Percentiles rank a stretch among this genome's conserved stretches.
Conservation (phyloP, 2,888 invertebrate species). For the Margaritifera margaritifera region DNA sequence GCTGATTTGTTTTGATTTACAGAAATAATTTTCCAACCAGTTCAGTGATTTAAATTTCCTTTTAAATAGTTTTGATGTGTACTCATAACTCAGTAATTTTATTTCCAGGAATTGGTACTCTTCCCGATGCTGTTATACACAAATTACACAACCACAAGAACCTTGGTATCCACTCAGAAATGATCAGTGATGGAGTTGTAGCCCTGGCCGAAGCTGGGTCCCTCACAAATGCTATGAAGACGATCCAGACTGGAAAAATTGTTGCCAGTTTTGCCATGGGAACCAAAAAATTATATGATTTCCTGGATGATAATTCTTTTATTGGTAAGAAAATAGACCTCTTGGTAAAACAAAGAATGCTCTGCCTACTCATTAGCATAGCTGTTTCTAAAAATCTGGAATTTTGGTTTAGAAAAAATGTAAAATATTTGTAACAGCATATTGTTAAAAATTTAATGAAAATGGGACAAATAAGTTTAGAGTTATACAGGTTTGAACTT, state of each 20-base stretch:
- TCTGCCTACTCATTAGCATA: too few species aligned
- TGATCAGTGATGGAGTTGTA: constrained; percentile 96
- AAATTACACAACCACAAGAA: constrained; percentile 89
- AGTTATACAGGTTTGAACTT: too few species aligned
- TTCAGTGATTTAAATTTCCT: neutral
- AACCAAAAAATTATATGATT: constrained; percentile 88
- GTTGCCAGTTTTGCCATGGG: constrained; percentile 95
- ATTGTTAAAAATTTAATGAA: too few species aligned
- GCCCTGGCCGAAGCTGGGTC: constrained; percentile 89
- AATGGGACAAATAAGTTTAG: too few species aligned
- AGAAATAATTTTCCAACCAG: neutral
- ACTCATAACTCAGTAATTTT: neutral
- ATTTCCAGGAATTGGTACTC: constrained; percentile 88
- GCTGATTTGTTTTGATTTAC: neutral
- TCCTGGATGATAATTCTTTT: constrained; percentile 94
- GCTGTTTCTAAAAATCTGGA: too few species aligned
- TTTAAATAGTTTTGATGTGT: neutral
- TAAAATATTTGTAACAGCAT: too few species aligned
- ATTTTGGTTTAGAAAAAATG: too few species aligned
- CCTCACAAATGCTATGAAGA: constrained; percentile 91
- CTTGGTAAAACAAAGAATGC: neutral
- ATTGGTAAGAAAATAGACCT: constrained; percentile 78
- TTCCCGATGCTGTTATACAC: constrained; percentile 93
- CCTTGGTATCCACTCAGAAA: constrained; percentile 96
- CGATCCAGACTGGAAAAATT: constrained; percentile 87